Conservation (phyloP, 2,797 vertebrate genomes). For the Sebastes cheni region DNA sequence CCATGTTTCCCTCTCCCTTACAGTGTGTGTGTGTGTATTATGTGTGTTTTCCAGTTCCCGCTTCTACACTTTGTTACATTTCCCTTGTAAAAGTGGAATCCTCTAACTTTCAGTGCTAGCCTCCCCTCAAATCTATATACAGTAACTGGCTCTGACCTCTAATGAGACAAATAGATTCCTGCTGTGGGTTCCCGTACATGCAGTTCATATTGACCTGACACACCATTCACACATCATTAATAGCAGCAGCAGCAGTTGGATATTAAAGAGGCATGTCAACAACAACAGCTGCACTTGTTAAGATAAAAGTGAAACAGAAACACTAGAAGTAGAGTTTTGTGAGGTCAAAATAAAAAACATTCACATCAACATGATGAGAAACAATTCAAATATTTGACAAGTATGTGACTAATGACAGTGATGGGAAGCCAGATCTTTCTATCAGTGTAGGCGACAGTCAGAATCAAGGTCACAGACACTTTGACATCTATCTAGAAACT, state of each 20-base stretch:
- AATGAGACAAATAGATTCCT: slow-evolving; percentile 15
- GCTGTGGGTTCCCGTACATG: slow-evolving; percentile 34
- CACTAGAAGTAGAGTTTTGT: not conserved
- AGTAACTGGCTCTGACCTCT: slow-evolving; percentile 30
- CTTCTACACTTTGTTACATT: slow-evolving; percentile 17
- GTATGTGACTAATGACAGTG: not conserved
- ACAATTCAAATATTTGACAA: not conserved
- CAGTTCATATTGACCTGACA: slow-evolving; percentile 47
- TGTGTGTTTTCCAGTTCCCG: slow-evolving; percentile 16
- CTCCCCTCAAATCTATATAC: not conserved
- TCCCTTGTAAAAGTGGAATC: not conserved
- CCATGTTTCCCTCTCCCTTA: slow-evolving; percentile 31
- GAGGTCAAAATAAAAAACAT: not conserved
- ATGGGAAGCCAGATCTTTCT: not conserved
- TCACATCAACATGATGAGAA: not conserved
- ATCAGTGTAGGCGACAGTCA: slow-evolving; percentile 2
- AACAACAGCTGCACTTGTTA: not conserved
- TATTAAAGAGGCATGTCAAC: not conserved
- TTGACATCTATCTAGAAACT: not conserved
- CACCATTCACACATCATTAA: slow-evolving; percentile 30
- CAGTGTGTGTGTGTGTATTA: not conserved
- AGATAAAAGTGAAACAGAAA: slow-evolving; percentile 6
- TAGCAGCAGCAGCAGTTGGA: slow-evolving; percentile 24
- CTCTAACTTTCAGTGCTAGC: not conserved
- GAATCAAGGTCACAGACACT: slow-evolving; percentile 35